These are phyloP conservation scores for Mesaphorura yosii DNA, from an alignment of 1,140 invertebrate genomes.

Conservation along the genomic window DNA sequence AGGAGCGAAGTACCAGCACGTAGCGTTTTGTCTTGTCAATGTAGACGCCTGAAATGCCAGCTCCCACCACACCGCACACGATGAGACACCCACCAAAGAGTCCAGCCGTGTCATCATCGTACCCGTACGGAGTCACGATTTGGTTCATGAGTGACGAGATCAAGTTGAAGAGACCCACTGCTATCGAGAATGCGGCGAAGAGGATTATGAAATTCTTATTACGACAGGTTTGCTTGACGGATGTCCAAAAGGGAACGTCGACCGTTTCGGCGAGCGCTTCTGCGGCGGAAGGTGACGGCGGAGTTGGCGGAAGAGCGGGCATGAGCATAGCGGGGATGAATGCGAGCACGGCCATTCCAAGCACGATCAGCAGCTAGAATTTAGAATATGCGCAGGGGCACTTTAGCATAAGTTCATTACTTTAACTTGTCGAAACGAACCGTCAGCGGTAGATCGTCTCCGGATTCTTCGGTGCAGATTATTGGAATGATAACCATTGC, in stretches of 20 bases:
- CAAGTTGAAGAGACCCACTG: constrained; percentile 17
- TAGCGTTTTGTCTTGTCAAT: constrained; percentile 19
- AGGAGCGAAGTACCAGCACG: neutral
- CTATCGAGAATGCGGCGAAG: constrained; percentile 12
- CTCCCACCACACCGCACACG: constrained; percentile 12
- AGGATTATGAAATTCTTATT: constrained; percentile 17
- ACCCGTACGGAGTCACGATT: constrained; percentile 19
- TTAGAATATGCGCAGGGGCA: neutral
- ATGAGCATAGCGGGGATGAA: constrained; percentile 13
- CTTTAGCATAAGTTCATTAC: neutral
- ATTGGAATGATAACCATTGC: constrained; percentile 18
- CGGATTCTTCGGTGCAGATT: constrained; percentile 5
- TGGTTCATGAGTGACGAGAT: constrained; percentile 21
- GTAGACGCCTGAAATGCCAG: constrained; percentile 8
- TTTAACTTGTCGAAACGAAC: constrained; percentile 1
- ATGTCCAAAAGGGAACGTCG: constrained; percentile 19
- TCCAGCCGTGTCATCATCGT: constrained; percentile 14
- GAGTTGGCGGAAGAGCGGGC: constrained; percentile 9
- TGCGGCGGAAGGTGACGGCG: constrained; percentile 15
- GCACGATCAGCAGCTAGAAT: constrained; percentile 9
- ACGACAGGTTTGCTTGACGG: constrained; percentile 9
- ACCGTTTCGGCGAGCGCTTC: constrained; percentile 10
- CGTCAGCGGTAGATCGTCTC: constrained; percentile 18
- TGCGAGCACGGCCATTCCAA: constrained; percentile 6
- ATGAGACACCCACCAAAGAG: constrained; percentile 18